A percentile compares a stretch with the other conserved stretches of the same genome.
These are phyloP conservation scores for Lepus timidus DNA, from an alignment of 2,113 vertebrate species.

Conservation along the genomic window DNA sequence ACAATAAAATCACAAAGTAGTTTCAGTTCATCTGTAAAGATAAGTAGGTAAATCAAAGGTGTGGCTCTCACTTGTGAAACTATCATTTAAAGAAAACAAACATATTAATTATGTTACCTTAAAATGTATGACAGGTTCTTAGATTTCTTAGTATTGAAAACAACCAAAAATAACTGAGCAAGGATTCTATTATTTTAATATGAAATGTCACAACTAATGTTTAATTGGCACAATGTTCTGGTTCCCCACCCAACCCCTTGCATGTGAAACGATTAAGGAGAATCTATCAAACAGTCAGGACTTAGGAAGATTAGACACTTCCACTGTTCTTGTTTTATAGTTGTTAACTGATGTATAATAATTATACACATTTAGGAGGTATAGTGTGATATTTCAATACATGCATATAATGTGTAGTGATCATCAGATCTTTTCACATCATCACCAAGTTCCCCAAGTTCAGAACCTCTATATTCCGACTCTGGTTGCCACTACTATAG, in stretches of 20 bases:
- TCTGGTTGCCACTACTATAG: not conserved
- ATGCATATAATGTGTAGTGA: too few relatives aligned
- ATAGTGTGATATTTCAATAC: too few relatives aligned
- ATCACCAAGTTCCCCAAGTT: not conserved
- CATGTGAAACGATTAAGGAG: not conserved
- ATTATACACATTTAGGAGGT: too few relatives aligned
- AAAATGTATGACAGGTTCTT: constrained; percentile 1
- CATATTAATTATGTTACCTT: not conserved
- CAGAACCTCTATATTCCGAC: constrained; percentile 12
- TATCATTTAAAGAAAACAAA: constrained; percentile 34
- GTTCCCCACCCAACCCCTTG: not conserved
- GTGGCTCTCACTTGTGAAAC: constrained; percentile 21
- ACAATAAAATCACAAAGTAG: not conserved
- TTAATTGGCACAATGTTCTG: not conserved
- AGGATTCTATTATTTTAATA: constrained; percentile 35
- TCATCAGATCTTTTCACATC: not conserved
- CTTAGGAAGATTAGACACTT: not conserved
- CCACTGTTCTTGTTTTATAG: too few relatives aligned
- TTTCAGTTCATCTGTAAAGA: constrained; percentile 36
- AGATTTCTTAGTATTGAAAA: not conserved
- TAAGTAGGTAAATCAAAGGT: constrained; percentile 17
- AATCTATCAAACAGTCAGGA: not conserved
- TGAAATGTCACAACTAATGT: constrained; percentile 36
- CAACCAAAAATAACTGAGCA: constrained; percentile 33
- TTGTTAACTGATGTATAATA: too few relatives aligned